A percentile compares a stretch with the other conserved stretches of the same genome.
Conservation (phyloP, 1,140 invertebrate genomes). For the Ruditapes philippinarum region DNA sequence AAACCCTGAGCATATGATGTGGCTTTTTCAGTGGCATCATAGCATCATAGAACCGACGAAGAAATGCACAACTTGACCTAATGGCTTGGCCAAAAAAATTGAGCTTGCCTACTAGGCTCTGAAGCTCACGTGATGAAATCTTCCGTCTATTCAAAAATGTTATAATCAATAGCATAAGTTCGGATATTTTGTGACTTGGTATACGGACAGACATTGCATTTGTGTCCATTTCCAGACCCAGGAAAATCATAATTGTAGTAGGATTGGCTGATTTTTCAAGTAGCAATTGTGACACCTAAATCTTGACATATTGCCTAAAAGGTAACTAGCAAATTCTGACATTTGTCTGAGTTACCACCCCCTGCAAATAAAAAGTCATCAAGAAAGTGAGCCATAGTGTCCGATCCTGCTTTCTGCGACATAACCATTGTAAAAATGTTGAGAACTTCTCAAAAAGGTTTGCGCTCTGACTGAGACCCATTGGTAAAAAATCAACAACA, state of each 20-base stretch:
- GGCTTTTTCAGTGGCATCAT: not conserved
- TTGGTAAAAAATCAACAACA: not conserved
- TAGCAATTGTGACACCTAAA: conserved; percentile 28
- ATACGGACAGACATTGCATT: not conserved
- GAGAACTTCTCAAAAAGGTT: conserved; percentile 6
- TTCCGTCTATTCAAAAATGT: not conserved
- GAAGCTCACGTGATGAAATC: not conserved
- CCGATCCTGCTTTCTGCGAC: not conserved
- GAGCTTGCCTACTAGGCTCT: conserved; percentile 19
- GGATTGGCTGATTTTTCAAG: not conserved
- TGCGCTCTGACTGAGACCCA: not conserved
- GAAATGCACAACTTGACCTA: not conserved
- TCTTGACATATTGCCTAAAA: no score
- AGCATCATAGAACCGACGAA: conserved; percentile 8
- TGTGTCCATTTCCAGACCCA: no score
- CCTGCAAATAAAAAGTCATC: conserved; percentile 31
- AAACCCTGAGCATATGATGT: no score
- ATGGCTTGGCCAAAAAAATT: conserved; percentile 13
- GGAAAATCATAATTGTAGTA: no score
- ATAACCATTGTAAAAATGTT: conserved; percentile 5
- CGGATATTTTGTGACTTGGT: conserved; percentile 1
- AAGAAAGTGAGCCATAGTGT: not conserved
- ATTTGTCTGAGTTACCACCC: not conserved
- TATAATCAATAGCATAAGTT: not conserved
- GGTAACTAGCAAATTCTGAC: not conserved